These are phyloP conservation scores for Ophion ellenae DNA, from an alignment of 2,888 invertebrate genomes.

Conservation along the genomic window DNA sequence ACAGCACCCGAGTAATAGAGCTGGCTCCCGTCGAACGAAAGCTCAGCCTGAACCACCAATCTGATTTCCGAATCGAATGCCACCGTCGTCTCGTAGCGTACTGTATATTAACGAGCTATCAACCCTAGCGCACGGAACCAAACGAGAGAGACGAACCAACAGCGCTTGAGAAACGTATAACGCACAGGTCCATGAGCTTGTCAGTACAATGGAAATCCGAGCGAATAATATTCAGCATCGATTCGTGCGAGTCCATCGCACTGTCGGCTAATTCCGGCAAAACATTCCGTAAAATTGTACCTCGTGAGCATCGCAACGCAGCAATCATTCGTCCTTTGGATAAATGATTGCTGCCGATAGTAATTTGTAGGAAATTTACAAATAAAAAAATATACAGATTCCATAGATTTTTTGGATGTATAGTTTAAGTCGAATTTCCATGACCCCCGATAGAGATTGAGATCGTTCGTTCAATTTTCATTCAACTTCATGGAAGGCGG, in stretches of 20 bases:
- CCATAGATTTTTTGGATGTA: neutral
- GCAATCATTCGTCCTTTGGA: too few relatives aligned
- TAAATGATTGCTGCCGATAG: too few relatives aligned
- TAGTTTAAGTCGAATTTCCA: constrained; percentile 1
- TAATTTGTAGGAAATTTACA: neutral
- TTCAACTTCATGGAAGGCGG: constrained; percentile 7
- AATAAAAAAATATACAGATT: neutral
- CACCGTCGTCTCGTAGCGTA: constrained; percentile 59
- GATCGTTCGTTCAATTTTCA: constrained; percentile 5
- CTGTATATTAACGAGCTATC: constrained; percentile 73
- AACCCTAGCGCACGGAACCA: constrained; percentile 19
- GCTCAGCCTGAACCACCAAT: constrained; percentile 63
- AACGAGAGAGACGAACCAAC: constrained; percentile 49
- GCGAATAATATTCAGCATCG: constrained; percentile 75
- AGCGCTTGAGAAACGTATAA: constrained; percentile 70
- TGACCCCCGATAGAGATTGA: neutral
- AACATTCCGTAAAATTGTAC: too few relatives aligned
- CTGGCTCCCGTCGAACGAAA: constrained; percentile 45
- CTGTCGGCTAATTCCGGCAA: constrained; percentile 69
- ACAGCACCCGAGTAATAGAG: constrained; percentile 5
- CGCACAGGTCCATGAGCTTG: constrained; percentile 63
- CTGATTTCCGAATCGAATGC: constrained; percentile 72
- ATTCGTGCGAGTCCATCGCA: constrained; percentile 79
- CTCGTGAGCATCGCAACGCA: too few relatives aligned
- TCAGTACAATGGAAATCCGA: constrained; percentile 69